Evolutionary conservation across 2,888 invertebrate species (phyloP), one percentile per base, ranked within the genome.

Genomic region (Nycteola revayana): DNA sequence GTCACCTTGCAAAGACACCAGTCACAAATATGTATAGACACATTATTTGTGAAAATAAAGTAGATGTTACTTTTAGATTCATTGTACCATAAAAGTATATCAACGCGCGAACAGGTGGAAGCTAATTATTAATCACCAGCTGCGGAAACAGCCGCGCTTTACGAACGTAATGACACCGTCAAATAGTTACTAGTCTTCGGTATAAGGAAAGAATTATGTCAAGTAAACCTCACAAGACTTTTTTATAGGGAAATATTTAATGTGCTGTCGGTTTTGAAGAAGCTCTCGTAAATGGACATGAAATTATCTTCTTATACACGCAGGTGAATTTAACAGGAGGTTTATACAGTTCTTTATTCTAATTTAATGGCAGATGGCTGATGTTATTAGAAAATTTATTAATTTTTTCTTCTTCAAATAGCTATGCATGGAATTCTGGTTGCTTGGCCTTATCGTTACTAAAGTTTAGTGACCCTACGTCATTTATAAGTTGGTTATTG

Each of bases 81-180:
- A 49, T 46, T 51, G 52, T 59, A 52, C 61, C 56, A 59, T 61
- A 59, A 60, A 59, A 54, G 57, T 53, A 43, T 46, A 65, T 52
- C 48, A 60, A 63, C 54, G 55, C 56, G 39, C 39, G 47, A 59
- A 73, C 85, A 86, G 85, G 84, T 85, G 85, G 62, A 57, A 49
- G 51, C 43, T 75, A 73, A 80, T 81, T 76, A 68, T 66, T 68
- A 67, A 66, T 72, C 66, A 72, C 66, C 83, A 83, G 79, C 74
- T 84, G 83, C 72, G 49, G 60, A 61, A 62, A 64, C 75, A 71
- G 72, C 61, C 63, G 67, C 64, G 54, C 58, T 65, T 66, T 58
- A 64, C 67, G 60, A 42, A 59, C 60, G 62, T 66, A 73, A 74
- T 63, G 67, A 64, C 60, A 53, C 62, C 60, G 65, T 63, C 52